phyloP scores from a whole-genome alignment of 2,888 invertebrate genomes.

The Venustoraphidia nigricollis region DNA sequence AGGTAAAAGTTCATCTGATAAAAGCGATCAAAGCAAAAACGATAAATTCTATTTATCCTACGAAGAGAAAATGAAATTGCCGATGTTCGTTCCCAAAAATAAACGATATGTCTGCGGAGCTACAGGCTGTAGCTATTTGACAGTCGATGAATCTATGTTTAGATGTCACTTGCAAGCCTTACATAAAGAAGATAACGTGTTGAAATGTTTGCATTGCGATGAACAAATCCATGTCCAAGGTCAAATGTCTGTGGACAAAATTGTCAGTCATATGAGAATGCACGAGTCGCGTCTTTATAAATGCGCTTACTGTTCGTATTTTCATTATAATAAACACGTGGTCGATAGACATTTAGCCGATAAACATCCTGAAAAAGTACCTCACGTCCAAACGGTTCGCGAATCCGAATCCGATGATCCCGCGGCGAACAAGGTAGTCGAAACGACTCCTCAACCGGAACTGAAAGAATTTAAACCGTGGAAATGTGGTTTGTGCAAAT shows the following conservation, averaged over 20 bases:
- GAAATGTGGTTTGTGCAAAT: slow-evolving; percentile 55
- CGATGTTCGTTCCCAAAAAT: slow-evolving; percentile 24
- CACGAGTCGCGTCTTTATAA: slow-evolving; percentile 59
- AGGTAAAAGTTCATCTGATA: slow-evolving; percentile 11
- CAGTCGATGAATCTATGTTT: slow-evolving; percentile 54
- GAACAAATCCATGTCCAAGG: slow-evolving; percentile 34
- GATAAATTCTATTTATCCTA: neutral
- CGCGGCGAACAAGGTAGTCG: slow-evolving; percentile 18
- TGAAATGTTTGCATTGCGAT: slow-evolving; percentile 19
- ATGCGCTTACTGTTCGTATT: slow-evolving; percentile 51
- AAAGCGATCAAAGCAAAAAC: neutral
- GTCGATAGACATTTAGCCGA: slow-evolving; percentile 53
- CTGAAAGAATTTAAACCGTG: slow-evolving; percentile 44
- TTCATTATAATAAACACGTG: slow-evolving; percentile 42
- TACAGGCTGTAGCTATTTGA: slow-evolving; percentile 50
- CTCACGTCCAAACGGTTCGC: slow-evolving; percentile 30
- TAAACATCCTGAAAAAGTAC: slow-evolving; percentile 36
- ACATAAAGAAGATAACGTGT: slow-evolving; percentile 42
- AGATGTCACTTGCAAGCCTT: slow-evolving; percentile 56
- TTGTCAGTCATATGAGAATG: slow-evolving; percentile 56
- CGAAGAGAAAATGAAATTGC: slow-evolving; percentile 8
- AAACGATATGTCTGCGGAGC: slow-evolving; percentile 58
- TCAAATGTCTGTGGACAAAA: slow-evolving; percentile 40
- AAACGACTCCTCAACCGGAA: slow-evolving; percentile 17
- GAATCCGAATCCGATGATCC: slow-evolving; percentile 13